Evolutionary conservation across 2,797 vertebrate species (phyloP), one percentile per base, ranked within the genome.

Genomic region (Melanotaenia trifasciata): DNA sequence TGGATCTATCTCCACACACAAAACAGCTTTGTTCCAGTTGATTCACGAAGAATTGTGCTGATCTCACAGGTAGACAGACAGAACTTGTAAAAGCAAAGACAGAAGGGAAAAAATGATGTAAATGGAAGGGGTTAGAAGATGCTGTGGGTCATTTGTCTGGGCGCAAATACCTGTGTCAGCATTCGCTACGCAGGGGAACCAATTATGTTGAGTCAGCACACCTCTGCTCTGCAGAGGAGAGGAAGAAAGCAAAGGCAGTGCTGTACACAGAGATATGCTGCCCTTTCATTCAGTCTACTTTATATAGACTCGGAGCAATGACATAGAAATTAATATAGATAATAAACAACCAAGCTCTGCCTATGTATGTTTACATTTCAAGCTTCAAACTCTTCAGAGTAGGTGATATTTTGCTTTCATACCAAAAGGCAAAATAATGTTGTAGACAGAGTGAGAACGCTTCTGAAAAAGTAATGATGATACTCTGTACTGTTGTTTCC

Each of bases 121-220:
- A 18, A 57, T 26, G 32, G 16, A 43, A 57, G 14, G 50, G 26
- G 33, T 20, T 35, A 67, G 66, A 33, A 82, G 75, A 74, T 68
- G 76, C 83, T 58, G 35, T 65, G 20, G 79, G 86, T 85, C 67
- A 67, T 83, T 85, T 85, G 65, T 84, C 86, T 67, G 22, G 75
- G 71, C 80, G 78, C 72, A 87, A 87, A 87, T 83, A 80, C 81
- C 79, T 70, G 64, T 75, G 85, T 91, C 91, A 94, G 92, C 93
- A 9, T 76, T 80, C 13, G 0, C 73, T 26, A 16, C 78, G 83
- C 80, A 22, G 38, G 70, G 71, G 64, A 80, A 56, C 62, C 72
- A 59, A 67, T 87, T 84, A 70, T 87, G 90, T 59, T 76, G 92
- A 92, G 79, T 90, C 87, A 88, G 89, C 92, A 81, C 14, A 65